Percentiles rank a stretch among this genome's conserved stretches.
Evolutionary conservation across 2,113 vertebrate genomes (phyloP).

Genomic region (Bujurquina vittata): DNA sequence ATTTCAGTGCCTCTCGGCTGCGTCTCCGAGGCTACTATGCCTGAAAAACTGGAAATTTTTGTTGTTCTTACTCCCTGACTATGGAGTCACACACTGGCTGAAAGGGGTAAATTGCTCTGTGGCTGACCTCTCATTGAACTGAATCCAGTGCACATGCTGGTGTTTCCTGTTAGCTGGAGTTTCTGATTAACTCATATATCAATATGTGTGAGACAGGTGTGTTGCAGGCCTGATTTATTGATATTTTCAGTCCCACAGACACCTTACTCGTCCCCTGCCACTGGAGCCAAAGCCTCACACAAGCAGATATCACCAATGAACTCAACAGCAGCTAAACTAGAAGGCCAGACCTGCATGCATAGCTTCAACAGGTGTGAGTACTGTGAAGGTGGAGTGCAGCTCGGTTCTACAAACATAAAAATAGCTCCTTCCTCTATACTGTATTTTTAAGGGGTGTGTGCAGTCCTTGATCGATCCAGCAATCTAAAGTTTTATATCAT

Average conservation of each 20-base stretch:
- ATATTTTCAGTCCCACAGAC: not conserved
- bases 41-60: not conserved
- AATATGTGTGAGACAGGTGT: not conserved
- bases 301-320: not conserved
- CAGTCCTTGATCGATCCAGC: no score
- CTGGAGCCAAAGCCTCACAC: not conserved
- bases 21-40: no score
- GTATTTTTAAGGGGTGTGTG: no score
- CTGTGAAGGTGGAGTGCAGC: accelerated
- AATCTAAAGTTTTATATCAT: no score
- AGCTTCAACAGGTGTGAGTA: not conserved
- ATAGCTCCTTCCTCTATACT: no score
- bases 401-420: not conserved
- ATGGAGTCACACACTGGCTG: accelerated
- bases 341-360: not conserved
- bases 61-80: not conserved
- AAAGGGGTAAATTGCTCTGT: not conserved
- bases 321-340: not conserved
- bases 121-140: not conserved
- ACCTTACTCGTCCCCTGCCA: not conserved
- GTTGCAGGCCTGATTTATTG: not conserved
- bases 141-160: not conserved
- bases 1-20: no score
- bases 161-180: not conserved
- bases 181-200: not conserved